Evolutionary conservation across 2,113 vertebrate genomes (phyloP), one percentile per base, ranked within the genome.

Genomic region (Chiloscyllium plagiosum): DNA sequence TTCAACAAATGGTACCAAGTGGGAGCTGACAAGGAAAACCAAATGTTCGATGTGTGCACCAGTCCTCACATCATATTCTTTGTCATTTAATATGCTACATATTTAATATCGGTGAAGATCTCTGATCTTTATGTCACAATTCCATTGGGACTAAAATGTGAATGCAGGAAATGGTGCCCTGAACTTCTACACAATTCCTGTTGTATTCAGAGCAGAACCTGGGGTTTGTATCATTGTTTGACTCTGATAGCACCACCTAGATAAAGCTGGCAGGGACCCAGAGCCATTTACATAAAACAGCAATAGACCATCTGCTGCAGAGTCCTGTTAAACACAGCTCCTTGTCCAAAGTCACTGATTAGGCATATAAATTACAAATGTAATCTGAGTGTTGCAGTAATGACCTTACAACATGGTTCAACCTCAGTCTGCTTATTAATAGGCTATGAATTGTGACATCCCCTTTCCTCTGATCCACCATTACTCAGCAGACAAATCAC

Each of bases 351-450:
- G 66, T 69, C 29, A 70, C 2, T 17, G 37, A 2, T 70, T 13
- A 47, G n/a, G 69, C 37, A 94, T 68, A 19, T 65, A 47, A 70
- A 70, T 70, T 94, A 47, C 66, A 94, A 76, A 15, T 68, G 37
- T 68, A 47, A 94, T 10, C 37, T 1, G 2, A 47, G 66, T 94
- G 90, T 20, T 47, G 37, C 37, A 94, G 42, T 61, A 13, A 47
- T 26, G n/a, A 94, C 93, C 93, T 70, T 19, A 47, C 93, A 94
- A 50, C 70, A 70, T 70, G 93, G 93, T 22, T 94, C 92, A 68
- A 47, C 56, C 66, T 66, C 90, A 37, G 29, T 93, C n/a, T 42
- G 61, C 33, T 94, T 42, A 94, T n/a, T 94, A 22, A 66, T 66
- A 90, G 87, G 42, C 17, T 37, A 66, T 22, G 37, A 26, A 26